Evolutionary conservation across 1,140 invertebrate species (phyloP).

Genomic region (Ceratosolen solmsi): DNA sequence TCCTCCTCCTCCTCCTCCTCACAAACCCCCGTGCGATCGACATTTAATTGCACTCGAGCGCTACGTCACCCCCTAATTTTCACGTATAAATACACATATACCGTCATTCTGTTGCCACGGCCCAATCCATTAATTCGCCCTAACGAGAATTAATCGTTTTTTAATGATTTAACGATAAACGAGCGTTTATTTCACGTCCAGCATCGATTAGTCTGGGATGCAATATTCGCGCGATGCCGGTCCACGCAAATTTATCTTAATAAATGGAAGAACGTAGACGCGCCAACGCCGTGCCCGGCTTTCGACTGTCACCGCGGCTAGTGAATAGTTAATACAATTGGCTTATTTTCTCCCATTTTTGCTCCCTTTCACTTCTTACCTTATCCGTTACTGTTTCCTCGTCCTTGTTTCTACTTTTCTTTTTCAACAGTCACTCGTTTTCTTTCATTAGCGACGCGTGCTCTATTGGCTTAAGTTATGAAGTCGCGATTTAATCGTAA

Average conservation of each 20-base stretch:
- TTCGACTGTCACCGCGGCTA: background rate
- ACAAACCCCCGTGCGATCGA: too few species aligned
- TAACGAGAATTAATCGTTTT: background rate
- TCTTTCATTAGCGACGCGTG: background rate
- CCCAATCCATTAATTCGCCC: background rate
- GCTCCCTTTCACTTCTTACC: too few species aligned
- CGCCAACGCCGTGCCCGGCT: too few species aligned
- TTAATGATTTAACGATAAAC: background rate
- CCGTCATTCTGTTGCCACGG: too few species aligned
- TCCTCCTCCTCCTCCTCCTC: too few species aligned
- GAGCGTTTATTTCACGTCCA: background rate
- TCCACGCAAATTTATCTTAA: background rate
- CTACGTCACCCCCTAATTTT: too few species aligned
- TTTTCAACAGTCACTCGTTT: too few species aligned
- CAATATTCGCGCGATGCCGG: too few species aligned
- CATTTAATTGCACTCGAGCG: background rate
- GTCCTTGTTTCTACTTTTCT: too few species aligned
- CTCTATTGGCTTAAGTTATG: background rate
- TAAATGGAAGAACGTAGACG: too few species aligned
- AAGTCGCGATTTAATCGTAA: background rate
- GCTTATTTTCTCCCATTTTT: background rate
- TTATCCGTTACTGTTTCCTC: too few species aligned
- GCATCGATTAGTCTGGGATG: background rate
- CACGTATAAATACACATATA: too few species aligned
- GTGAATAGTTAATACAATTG: constrained; percentile 12